Conservation (phyloP, 2,113 vertebrate genomes). For the Rhinogobius similis region DNA sequence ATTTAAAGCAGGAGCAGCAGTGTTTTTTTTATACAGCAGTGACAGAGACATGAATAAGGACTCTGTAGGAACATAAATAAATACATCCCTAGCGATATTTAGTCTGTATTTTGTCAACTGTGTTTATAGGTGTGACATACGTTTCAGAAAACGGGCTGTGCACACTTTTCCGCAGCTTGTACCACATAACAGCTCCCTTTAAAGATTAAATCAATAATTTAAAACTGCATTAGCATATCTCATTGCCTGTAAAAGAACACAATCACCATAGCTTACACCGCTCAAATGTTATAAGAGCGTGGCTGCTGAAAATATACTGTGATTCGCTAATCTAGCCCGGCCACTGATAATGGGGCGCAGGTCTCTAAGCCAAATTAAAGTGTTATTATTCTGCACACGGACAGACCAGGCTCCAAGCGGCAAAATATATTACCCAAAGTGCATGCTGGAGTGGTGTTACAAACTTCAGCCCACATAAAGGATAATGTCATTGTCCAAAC, state of each 20-base stretch:
- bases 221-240: conserved; percentile 6
- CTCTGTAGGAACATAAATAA: neutral
- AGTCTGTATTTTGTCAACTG: no score
- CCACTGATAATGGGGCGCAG: conserved; percentile 5
- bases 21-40: no score
- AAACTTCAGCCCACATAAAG: conserved; percentile 8
- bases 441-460: conserved; percentile 6
- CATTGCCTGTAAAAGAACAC: conserved; percentile 19
- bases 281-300: conserved; percentile 5
- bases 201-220: conserved; percentile 12
- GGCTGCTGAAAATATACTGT: conserved; percentile 20
- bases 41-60: neutral
- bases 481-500: conserved; percentile 10
- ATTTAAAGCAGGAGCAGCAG: no score
- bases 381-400: conserved; percentile 9
- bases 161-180: neutral
- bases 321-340: conserved; percentile 18
- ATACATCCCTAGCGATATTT: neutral
- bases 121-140: conserved; percentile 1
- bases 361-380: conserved; percentile 18
- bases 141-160: neutral
- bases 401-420: conserved; percentile 5
- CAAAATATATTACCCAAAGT: neutral
- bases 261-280: conserved; percentile 10
- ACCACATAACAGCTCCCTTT: conserved; percentile 1